A percentile compares a stretch with the other conserved stretches of the same genome.
Conservation (phyloP, 2,113 vertebrate genomes). For the Neolamprologus ventralis region DNA sequence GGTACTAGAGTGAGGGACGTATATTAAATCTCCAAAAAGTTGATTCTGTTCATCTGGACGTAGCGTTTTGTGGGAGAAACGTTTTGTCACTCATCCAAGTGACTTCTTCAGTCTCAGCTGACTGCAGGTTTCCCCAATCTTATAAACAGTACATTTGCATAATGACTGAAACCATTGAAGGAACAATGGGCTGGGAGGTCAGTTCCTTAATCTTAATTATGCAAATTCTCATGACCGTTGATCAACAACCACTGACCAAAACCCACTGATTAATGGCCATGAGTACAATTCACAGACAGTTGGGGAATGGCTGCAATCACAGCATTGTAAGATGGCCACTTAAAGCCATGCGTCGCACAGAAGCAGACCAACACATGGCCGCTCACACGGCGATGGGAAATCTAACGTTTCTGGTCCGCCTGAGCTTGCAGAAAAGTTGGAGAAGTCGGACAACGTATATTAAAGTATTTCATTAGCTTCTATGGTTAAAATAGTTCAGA, state of each 20-base stretch:
- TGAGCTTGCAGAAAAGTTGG: neutral
- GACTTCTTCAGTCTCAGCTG: neutral
- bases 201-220: neutral
- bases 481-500: neutral
- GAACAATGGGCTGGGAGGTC: neutral
- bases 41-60: neutral
- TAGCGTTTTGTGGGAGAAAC: neutral
- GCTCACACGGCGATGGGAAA: neutral
- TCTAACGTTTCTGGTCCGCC: neutral
- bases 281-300: neutral
- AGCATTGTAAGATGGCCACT: neutral
- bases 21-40: neutral
- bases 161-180: neutral
- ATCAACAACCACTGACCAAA: neutral
- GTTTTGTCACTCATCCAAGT: accelerated
- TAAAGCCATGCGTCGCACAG: neutral
- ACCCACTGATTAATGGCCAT: neutral
- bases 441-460: neutral
- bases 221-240: neutral
- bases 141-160: neutral
- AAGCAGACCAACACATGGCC: neutral
- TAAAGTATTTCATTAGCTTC: neutral
- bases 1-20: neutral
- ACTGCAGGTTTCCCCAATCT: neutral
- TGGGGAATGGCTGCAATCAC: neutral